These are phyloP conservation scores for Mus minutoides DNA, from an alignment of 2,797 vertebrate genomes.

Conservation along the genomic window DNA sequence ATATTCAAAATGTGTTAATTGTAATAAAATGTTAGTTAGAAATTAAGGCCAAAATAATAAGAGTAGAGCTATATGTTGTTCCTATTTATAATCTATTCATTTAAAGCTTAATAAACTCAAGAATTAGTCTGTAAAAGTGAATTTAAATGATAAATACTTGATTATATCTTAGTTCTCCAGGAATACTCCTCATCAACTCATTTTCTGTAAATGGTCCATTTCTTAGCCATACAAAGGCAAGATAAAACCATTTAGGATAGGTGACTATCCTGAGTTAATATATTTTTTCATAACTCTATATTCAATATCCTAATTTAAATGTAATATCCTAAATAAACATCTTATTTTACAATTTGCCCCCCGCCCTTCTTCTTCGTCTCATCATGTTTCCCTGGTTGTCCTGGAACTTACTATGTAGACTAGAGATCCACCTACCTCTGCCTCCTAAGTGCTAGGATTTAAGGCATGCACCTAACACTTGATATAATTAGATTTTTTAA, in stretches of 20 bases:
- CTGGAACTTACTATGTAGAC: background rate
- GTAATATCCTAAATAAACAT: conserved; percentile 8
- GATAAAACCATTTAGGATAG: conserved; percentile 32
- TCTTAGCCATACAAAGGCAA: conserved; percentile 20
- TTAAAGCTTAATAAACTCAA: conserved; percentile 19
- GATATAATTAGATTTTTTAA: background rate
- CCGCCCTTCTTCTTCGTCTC: background rate
- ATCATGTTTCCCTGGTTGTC: background rate
- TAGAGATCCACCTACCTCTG: background rate
- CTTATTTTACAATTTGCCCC: background rate
- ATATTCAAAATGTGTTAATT: background rate
- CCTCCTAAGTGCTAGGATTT: background rate
- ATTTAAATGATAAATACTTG: conserved; percentile 33
- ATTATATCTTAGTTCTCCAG: background rate
- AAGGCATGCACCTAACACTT: background rate
- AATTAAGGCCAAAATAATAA: conserved; percentile 19
- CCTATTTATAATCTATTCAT: conserved; percentile 29
- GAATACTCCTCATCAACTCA: conserved; percentile 1
- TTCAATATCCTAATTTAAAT: conserved; percentile 25
- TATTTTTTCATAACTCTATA: conserved; percentile 52
- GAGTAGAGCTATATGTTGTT: background rate
- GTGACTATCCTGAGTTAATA: conserved; percentile 15
- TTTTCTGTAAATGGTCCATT: conserved; percentile 41
- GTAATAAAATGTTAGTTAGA: conserved; percentile 3
- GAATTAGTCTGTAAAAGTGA: background rate